These are phyloP conservation scores for Microtus obscurus DNA, from an alignment of 2,797 vertebrate species.

Conservation along the genomic window DNA sequence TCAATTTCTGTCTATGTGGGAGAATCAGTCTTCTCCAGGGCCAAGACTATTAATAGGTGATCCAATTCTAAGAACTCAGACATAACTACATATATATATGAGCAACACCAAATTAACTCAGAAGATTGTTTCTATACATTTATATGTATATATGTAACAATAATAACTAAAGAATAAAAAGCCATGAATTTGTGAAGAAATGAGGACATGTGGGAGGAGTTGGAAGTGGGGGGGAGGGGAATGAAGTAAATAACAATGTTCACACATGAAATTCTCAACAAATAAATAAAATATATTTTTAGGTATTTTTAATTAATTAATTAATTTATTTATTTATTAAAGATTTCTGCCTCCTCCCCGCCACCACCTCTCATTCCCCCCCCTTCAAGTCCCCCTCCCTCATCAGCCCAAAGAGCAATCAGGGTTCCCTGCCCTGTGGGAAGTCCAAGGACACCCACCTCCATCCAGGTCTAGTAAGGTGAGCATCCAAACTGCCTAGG, in stretches of 20 bases:
- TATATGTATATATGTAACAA: neutral
- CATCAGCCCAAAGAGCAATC: too few species aligned
- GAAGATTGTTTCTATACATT: neutral
- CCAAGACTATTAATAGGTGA: neutral
- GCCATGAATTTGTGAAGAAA: neutral
- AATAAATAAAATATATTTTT: neutral
- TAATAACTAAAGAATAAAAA: neutral
- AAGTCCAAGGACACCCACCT: too few species aligned
- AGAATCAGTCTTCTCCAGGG: neutral
- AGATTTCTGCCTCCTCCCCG: too few species aligned
- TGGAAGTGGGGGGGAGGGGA: neutral
- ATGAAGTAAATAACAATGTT: neutral
- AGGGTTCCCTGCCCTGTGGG: too few species aligned
- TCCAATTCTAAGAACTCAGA: neutral
- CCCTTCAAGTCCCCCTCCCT: too few species aligned
- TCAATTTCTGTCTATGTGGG: constrained; percentile 30
- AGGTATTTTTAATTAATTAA: too few species aligned
- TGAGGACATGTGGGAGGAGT: neutral
- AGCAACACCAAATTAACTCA: neutral
- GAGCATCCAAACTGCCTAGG: too few species aligned
- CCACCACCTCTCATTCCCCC: too few species aligned
- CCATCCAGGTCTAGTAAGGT: too few species aligned
- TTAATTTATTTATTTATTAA: too few species aligned
- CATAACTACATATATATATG: neutral
- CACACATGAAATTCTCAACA: neutral